These are phyloP conservation scores for Luperina nickerlii DNA, from an alignment of 2,888 invertebrate species.

Conservation along the genomic window DNA sequence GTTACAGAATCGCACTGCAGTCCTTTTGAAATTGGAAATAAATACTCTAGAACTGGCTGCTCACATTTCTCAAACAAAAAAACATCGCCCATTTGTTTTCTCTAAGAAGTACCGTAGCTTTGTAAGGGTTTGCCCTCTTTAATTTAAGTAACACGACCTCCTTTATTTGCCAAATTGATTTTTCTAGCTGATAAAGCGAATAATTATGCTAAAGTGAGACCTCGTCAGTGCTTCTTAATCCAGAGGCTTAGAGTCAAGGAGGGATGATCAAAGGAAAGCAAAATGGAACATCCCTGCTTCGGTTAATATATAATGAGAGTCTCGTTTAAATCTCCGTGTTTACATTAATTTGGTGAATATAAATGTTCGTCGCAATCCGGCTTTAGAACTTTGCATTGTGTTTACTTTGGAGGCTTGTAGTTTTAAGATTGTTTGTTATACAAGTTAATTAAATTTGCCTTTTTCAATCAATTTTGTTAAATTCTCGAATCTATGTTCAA, in stretches of 20 bases:
- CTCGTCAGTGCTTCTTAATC: conserved; percentile 83
- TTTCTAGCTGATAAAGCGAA: conserved; percentile 83
- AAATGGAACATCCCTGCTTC: conserved; percentile 80
- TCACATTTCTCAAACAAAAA: conserved; percentile 8
- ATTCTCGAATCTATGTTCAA: too few relatives aligned
- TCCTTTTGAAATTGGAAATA: conserved; percentile 13
- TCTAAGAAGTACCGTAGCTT: conserved; percentile 10
- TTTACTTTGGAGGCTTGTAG: conserved; percentile 24
- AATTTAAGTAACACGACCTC: conserved; percentile 61
- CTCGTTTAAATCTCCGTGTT: conserved; percentile 83
- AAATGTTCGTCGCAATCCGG: conserved; percentile 70
- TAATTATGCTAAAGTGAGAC: conserved; percentile 87
- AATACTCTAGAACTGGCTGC: not conserved
- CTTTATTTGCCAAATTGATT: conserved; percentile 78
- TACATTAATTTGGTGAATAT: conserved; percentile 85
- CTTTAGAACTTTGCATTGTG: conserved; percentile 49
- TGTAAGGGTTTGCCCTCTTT: conserved; percentile 26
- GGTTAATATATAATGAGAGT: conserved; percentile 88
- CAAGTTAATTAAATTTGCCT: conserved; percentile 10
- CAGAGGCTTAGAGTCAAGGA: conserved; percentile 78
- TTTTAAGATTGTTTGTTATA: conserved; percentile 12
- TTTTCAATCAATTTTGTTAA: not conserved
- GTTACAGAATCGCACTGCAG: too few relatives aligned
- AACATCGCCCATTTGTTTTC: not conserved
- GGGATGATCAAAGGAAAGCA: conserved; percentile 84